These are phyloP conservation scores for Dissostichus mawsoni DNA, from an alignment of 2,113 vertebrate species.

Conservation along the genomic window DNA sequence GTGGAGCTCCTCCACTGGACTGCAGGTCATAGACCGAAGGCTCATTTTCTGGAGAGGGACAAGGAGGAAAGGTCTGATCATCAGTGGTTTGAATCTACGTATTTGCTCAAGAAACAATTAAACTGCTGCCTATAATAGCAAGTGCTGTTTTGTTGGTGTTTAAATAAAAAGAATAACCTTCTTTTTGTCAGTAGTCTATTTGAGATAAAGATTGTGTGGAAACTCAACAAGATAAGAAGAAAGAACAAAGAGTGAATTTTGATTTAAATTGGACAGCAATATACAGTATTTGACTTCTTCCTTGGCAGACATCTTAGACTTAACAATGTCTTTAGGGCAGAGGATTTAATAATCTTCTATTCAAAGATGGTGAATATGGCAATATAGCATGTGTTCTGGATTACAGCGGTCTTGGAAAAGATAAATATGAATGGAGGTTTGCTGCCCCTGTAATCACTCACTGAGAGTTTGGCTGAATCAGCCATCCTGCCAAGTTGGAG, in stretches of 20 bases:
- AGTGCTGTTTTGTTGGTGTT: constrained; percentile 52
- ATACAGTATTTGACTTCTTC: constrained; percentile 11
- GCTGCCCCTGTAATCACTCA: constrained; percentile 34
- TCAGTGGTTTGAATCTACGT: constrained; percentile 8
- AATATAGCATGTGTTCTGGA: constrained; percentile 38
- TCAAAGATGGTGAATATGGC: constrained; percentile 10
- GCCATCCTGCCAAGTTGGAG: constrained; percentile 16
- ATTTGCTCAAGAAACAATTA: background rate
- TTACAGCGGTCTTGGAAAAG: constrained; percentile 42
- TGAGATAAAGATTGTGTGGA: constrained; percentile 32
- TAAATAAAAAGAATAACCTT: constrained; percentile 31
- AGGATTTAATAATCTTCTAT: constrained; percentile 30
- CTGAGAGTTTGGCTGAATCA: constrained; percentile 41
- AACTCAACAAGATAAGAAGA: constrained; percentile 37
- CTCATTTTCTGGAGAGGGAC: constrained; percentile 90
- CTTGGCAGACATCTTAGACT: background rate
- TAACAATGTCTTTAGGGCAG: background rate
- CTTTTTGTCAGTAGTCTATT: constrained; percentile 20
- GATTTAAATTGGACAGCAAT: constrained; percentile 31
- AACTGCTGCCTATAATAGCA: constrained; percentile 37
- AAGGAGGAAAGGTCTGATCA: constrained; percentile 24
- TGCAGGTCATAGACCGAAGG: constrained; percentile 95
- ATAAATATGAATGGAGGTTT: constrained; percentile 50
- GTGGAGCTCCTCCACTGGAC: constrained; percentile 89
- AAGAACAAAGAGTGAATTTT: constrained; percentile 32